Base-by-base conservation (phyloP, 2,113 vertebrate genomes). In the Mesoclemmys tuberculata region DNA sequence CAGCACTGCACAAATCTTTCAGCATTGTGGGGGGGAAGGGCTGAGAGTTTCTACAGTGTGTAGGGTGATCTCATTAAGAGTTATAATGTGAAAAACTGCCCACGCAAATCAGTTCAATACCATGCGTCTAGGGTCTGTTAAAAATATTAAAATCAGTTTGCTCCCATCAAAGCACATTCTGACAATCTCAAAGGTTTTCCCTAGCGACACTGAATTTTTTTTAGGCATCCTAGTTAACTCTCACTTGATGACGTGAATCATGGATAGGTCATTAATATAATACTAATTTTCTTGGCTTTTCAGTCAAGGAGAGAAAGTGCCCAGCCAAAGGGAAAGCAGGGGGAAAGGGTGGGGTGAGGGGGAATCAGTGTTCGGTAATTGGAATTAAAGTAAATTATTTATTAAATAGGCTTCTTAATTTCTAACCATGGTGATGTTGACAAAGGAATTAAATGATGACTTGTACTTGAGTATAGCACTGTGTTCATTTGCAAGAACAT, bases 361-460 rank as follows among this genome's bases (percentile, higher is more conserved):
- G 10, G 91, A 95, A 85, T 18, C 6, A 1, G 8, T 91, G 41
- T 91, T 94, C 95, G 51, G 84, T 98, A 98, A 97, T 97, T 97
- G 81, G 96, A 98, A 98, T 98, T 97, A 71, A 92, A 93, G 90
- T 95, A 98, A 98, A 98, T 98, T 98, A 85, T 98, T 98, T 98
- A 97, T 98, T 98, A 98, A 97, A 80, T 92, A 97, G 95, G 88
- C 96, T 95, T 98, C 98, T 98, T 98, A 97, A 98, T 98, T 99
- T 99, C 98, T 98, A 96, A 96, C 95, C 0, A 1, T 3, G 52
- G 91, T 95, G 95, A 97, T 98, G 96, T 98, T 99, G 98, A 98
- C 97, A 97, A 97, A 98, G 96, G 98, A 98, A 98, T 99, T 98
- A 98, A 99, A 98, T 97, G 97, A 98, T 98, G 98, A 97, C 97